phyloP scores from a whole-genome alignment of 2,888 invertebrate genomes.

The Phengaris arion region DNA sequence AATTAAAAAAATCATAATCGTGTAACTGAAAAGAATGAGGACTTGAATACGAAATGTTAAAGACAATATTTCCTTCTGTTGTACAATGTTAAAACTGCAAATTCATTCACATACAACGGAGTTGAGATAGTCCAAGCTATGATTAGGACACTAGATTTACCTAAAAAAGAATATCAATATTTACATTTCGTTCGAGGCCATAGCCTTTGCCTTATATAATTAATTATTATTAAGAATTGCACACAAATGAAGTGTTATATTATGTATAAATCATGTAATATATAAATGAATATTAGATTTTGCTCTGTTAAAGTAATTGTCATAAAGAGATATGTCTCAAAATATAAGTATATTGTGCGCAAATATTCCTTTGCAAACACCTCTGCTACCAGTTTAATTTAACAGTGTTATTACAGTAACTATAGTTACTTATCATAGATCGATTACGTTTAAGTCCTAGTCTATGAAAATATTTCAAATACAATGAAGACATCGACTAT shows the following conservation, averaged over 20 bases:
- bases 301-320: slow-evolving; percentile 1
- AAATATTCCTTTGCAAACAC: slow-evolving; percentile 2
- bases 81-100: background rate
- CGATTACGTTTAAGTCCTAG: slow-evolving; percentile 48
- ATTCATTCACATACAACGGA: slow-evolving; percentile 55
- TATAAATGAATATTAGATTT: slow-evolving; percentile 4
- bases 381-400: slow-evolving; percentile 19
- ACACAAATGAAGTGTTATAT: background rate
- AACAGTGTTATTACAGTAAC: slow-evolving; percentile 28
- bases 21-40: background rate
- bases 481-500: slow-evolving; percentile 73
- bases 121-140: slow-evolving; percentile 63
- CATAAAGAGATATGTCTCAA: slow-evolving; percentile 23
- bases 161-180: slow-evolving; percentile 55
- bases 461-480: slow-evolving; percentile 70
- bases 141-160: slow-evolving; percentile 61
- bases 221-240: slow-evolving; percentile 21
- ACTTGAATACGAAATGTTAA: background rate
- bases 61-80: background rate
- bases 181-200: slow-evolving; percentile 38
- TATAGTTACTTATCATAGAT: slow-evolving; percentile 36
- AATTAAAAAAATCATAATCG: background rate
- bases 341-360: slow-evolving; percentile 26
- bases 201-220: slow-evolving; percentile 29
- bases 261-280: background rate